Percentiles rank a stretch among this genome's conserved stretches.
phyloP scores from a whole-genome alignment of 2,888 invertebrate species.

The Scaptomyza caliginosa region DNA sequence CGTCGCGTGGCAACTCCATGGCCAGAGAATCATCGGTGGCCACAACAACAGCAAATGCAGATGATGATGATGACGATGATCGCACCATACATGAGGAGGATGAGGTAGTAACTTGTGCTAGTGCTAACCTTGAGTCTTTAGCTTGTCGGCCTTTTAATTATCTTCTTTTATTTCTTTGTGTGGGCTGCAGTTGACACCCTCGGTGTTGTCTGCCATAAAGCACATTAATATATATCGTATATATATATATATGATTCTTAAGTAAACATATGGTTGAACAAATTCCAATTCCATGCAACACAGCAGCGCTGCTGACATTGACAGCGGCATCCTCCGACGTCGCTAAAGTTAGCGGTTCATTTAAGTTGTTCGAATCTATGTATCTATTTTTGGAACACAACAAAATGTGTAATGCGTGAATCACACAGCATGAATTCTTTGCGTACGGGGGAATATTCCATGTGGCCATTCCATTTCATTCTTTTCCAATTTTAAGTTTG shows the following conservation, averaged over 20 bases:
- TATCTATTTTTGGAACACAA: conserved; percentile 56
- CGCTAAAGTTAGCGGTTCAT: conserved; percentile 40
- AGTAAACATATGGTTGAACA: conserved; percentile 40
- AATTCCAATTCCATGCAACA: conserved; percentile 51
- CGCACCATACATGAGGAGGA: conserved; percentile 88
- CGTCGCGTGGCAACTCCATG: conserved; percentile 81
- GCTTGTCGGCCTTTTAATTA: conserved; percentile 19
- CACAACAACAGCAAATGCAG: conserved; percentile 80
- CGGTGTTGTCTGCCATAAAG: conserved; percentile 2
- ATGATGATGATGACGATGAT: conserved; percentile 87
- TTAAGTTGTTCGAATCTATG: conserved; percentile 29
- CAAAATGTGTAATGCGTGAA: conserved; percentile 39
- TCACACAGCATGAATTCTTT: conserved; percentile 59
- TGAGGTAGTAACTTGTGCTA: conserved; percentile 78
- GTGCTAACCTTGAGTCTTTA: conserved; percentile 48
- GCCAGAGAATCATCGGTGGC: conserved; percentile 75
- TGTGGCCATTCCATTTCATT: not conserved
- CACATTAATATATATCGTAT: conserved; percentile 11
- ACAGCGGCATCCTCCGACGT: conserved; percentile 51
- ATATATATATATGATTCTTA: conserved; percentile 15
- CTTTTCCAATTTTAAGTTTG: not conserved
- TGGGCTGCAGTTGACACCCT: conserved; percentile 38
- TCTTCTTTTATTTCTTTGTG: conserved; percentile 11
- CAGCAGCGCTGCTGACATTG: conserved; percentile 58
- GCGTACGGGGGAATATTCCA: conserved; percentile 37